Base-by-base conservation (phyloP, 2,797 vertebrate species). In the Cossypha heuglini region DNA sequence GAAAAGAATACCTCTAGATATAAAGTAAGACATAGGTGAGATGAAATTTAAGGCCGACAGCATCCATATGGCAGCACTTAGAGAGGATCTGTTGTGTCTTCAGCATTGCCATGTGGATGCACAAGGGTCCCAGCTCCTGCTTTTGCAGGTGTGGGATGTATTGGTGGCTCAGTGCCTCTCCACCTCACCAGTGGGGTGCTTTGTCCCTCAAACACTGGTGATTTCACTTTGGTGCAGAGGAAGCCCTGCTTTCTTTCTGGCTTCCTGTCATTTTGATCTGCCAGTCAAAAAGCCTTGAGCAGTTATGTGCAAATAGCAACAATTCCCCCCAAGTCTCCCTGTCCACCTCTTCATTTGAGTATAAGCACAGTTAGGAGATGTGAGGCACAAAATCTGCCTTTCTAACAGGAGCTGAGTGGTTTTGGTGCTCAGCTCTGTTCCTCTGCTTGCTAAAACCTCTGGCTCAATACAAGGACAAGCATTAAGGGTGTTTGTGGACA, bases 331-430 rank as follows among this genome's bases (percentile, higher is more conserved):
- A 46, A 72, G 21, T 33, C 22, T 74, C 61, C 15, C 26, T 20
- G 9, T 66, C 29, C 14, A 10, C 37, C 13, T 71, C 46, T 61
- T 87, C 22, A 0, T 51, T 8, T 3, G 35, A 58, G 16, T n/a
- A 8, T 10, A 12, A 87, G 43, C 2, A 1, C 1, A 3, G 35
- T 11, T 24, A 42, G 31, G 55, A 0, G 2, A 45, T 22, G 35
- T 3, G 21, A 67, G 64, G 68, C 45, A n/a, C 37, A 43, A 54
- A 40, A 24, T 10, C 28, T 31, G 29, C n/a, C 7, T 28, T 59
- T 69, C 17, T 22, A 40, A 33, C 12, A 63, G 38, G 42, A 78
- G 8, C 5, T 13, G 18, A 3, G 2, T 18, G 0, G 3, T 57
- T 83, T 72, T 78, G 73, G 6, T 7, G 2, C 16, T 46, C 16